These are phyloP conservation scores for Diuraphis noxia DNA, from an alignment of 1,140 invertebrate species.

Conservation along the genomic window DNA sequence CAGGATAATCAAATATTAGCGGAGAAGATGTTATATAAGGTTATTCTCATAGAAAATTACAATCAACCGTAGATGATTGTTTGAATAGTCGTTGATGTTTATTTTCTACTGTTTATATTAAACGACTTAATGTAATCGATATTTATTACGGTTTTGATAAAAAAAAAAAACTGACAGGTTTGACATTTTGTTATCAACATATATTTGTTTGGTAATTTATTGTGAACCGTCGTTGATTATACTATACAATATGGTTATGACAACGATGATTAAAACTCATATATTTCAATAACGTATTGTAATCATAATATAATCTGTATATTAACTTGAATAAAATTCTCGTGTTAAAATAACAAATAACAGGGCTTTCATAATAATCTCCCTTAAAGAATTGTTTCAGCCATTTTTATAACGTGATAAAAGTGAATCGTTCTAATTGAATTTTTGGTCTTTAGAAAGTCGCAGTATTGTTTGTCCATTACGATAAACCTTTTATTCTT, in stretches of 20 bases:
- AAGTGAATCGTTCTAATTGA: conserved; percentile 39
- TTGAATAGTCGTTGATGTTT: not conserved
- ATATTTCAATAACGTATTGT: not conserved
- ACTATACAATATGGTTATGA: not conserved
- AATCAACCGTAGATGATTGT: not conserved
- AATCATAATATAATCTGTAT: not conserved
- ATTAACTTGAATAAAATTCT: not conserved
- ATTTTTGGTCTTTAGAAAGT: conserved; percentile 16
- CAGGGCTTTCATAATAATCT: not conserved
- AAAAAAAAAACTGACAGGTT: not conserved
- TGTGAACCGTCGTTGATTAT: not conserved
- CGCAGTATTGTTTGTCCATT: conserved; percentile 17
- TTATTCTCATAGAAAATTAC: not conserved
- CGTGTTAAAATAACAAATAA: not conserved
- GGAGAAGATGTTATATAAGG: not conserved
- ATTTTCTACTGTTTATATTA: not conserved
- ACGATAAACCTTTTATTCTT: conserved; percentile 29
- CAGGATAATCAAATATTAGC: not conserved
- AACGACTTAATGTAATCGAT: not conserved
- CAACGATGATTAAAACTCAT: not conserved
- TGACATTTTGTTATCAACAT: not conserved
- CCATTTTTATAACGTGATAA: conserved; percentile 1
- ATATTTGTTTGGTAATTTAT: not conserved
- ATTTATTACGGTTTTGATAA: not conserved
- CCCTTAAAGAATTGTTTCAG: not conserved